Evolutionary conservation across 92 coral and sea anemone species (phyloP).

Genomic region (Actinernus sp.): DNA sequence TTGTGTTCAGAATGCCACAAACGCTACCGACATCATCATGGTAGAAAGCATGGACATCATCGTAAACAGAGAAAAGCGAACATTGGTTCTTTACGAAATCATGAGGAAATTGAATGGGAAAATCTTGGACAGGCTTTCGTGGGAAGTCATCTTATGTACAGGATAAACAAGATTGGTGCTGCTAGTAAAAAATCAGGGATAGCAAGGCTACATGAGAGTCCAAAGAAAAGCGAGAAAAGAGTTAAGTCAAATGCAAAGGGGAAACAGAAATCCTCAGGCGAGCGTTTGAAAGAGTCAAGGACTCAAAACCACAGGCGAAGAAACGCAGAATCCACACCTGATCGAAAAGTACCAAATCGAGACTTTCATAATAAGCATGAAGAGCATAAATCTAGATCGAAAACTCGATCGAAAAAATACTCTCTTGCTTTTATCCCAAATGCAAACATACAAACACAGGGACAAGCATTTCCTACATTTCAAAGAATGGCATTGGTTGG

Average conservation of each 20-base stretch:
- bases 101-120: neutral
- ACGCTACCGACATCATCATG: neutral
- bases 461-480: neutral
- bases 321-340: no score
- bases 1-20: conserved; percentile 1
- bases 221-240: no score
- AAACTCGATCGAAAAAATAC: neutral
- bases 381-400: neutral
- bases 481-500: neutral
- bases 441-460: neutral
- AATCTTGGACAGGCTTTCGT: neutral
- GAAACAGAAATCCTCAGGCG: no score
- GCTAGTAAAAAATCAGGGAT: neutral
- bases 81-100: neutral
- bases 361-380: neutral
- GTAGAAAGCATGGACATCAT: conserved; percentile 1
- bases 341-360: neutral
- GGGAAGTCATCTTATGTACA: neutral
- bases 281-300: no score
- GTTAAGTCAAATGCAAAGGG: no score
- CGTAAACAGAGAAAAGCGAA: neutral
- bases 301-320: no score
- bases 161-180: neutral
- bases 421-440: conserved; percentile 6
- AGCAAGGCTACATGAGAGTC: neutral